Conservation (phyloP, 1,140 invertebrate genomes). For the Megathymus violae region DNA sequence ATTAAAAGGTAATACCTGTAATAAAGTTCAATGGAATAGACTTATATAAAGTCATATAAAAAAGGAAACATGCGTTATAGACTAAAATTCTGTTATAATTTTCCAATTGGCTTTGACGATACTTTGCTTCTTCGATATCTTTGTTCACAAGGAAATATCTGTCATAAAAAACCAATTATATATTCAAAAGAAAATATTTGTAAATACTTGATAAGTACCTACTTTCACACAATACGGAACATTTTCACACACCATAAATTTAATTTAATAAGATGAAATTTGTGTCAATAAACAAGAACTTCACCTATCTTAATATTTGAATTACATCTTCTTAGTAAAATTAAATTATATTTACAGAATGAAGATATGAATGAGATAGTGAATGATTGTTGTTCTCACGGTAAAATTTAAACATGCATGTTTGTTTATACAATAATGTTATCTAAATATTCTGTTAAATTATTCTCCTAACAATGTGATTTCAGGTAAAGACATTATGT, state of each 20-base stretch:
- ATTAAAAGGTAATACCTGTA: no score
- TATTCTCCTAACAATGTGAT: no score
- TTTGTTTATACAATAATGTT: not conserved
- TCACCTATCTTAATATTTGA: slow-evolving; percentile 1
- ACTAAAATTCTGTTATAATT: no score
- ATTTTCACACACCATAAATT: slow-evolving; percentile 9
- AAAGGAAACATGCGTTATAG: no score
- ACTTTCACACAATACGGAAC: slow-evolving; percentile 19
- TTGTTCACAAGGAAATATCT: no score
- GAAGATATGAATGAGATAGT: not conserved
- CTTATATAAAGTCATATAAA: no score
- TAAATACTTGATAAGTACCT: not conserved
- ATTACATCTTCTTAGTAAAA: slow-evolving; percentile 5
- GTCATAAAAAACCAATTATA: not conserved
- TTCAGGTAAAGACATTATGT: no score
- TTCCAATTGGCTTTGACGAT: no score
- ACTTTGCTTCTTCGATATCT: no score
- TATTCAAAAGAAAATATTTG: not conserved
- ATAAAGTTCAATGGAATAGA: no score
- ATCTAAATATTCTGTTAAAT: no score
- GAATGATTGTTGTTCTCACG: slow-evolving; percentile 8
- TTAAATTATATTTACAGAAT: slow-evolving; percentile 12
- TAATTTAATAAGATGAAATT: not conserved
- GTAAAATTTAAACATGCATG: slow-evolving; percentile 3
- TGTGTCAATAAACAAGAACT: slow-evolving; percentile 4